Evolutionary conservation across 2,797 vertebrate genomes (phyloP), one percentile per base, ranked within the genome.

Genomic region (Pelobates cultripes): DNA sequence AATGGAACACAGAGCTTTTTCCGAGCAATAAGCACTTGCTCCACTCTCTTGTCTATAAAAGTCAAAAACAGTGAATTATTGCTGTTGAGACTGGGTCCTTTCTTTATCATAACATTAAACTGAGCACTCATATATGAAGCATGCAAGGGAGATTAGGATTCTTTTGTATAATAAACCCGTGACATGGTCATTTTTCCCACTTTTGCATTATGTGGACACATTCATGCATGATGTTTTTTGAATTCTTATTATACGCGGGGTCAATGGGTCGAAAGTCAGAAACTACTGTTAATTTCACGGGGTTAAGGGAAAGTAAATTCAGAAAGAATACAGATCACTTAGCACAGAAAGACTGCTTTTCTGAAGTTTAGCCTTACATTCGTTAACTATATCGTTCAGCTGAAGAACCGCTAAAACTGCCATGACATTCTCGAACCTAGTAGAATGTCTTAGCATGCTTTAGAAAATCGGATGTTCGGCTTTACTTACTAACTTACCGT

Each of bases 211-310:
- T 94, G 91, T 92, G 89, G 93, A 92, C 92, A 99, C 97, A 96
- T 94, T 97, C 96, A 98, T 97, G 98, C 97, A 97, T 98, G 96
- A 94, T 95, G 94, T 95, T 96, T 96, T 96, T 94, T 96, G 97
- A 98, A 97, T 98, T 95, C 96, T 96, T 96, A 97, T 99, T 99
- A 98, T 96, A 95, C 94, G 94, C 87, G 94, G 91, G 97, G 97
- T 99, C 95, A 89, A 86, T 90, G 93, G 93, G 94, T 93, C 89
- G 90, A 93, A 95, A 96, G 96, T 96, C 95, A 96, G 96, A 95
- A 98, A 97, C 95, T 97, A 96, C 95, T 98, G 96, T 99, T 99
- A 98, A 99, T 99, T 99, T 99, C 98, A 99, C 97, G 97, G 98
- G 98, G 98, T 99, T 99, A 99, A 96, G 96, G 96, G 96, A 95